Percentiles rank a stretch among this genome's conserved stretches.
phyloP scores from a whole-genome alignment of 2,888 invertebrate species.

The Bhutanitis thaidina region DNA sequence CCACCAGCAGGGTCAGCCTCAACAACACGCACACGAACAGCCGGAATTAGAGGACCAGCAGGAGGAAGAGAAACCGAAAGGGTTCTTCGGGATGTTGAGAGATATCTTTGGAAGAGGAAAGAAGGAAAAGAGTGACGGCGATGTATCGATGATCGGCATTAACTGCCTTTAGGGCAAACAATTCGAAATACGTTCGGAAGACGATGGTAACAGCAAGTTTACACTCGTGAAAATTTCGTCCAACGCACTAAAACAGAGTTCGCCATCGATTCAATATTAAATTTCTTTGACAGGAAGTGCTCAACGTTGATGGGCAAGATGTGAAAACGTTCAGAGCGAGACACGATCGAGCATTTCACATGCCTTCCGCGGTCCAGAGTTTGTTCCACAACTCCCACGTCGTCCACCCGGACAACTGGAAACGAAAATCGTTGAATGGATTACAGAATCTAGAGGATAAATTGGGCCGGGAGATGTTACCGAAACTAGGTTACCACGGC shows the following conservation, averaged over 20 bases:
- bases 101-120: slow-evolving; percentile 47
- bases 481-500: slow-evolving; percentile 64
- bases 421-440: slow-evolving; percentile 39
- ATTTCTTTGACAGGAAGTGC: slow-evolving; percentile 63
- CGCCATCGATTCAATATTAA: slow-evolving; percentile 7
- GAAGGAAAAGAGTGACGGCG: slow-evolving; percentile 37
- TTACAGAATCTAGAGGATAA: slow-evolving; percentile 22
- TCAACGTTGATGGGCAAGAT: slow-evolving; percentile 38
- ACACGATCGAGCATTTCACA: slow-evolving; percentile 29
- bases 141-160: slow-evolving; percentile 37
- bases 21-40: slow-evolving; percentile 21
- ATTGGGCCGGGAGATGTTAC: slow-evolving; percentile 35
- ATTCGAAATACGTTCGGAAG: neutral
- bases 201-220: slow-evolving; percentile 13
- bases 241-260: slow-evolving; percentile 55
- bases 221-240: slow-evolving; percentile 45
- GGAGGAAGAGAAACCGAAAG: slow-evolving; percentile 29
- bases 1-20: neutral
- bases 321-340: slow-evolving; percentile 33
- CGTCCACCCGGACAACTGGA: slow-evolving; percentile 62
- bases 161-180: neutral
- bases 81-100: slow-evolving; percentile 51
- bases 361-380: slow-evolving; percentile 36
- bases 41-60: slow-evolving; percentile 8
- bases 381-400: slow-evolving; percentile 53